phyloP scores from a whole-genome alignment of 1,140 invertebrate genomes.

The Laodelphax striatellus region DNA sequence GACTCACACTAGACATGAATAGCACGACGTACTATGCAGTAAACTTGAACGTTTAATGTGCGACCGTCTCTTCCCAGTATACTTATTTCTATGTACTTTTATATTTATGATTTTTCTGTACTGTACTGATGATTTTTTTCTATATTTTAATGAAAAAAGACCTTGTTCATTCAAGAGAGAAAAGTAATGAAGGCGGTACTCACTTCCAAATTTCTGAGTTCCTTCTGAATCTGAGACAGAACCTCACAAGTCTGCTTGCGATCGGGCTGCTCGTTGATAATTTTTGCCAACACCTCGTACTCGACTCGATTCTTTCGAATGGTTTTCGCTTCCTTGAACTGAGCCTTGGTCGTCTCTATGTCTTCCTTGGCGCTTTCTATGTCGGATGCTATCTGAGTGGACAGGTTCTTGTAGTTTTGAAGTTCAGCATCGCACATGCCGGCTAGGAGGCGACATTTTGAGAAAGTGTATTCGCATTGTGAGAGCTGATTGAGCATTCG shows the following conservation, averaged over 20 bases:
- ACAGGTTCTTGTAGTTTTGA: conserved; percentile 69
- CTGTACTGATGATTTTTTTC: too few relatives aligned
- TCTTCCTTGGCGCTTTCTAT: conserved; percentile 62
- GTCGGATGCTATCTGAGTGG: conserved; percentile 59
- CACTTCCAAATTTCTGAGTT: conserved; percentile 52
- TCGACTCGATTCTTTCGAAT: conserved; percentile 82
- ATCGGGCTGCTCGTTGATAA: conserved; percentile 83
- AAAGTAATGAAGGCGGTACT: conserved; percentile 7
- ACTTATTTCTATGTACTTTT: too few relatives aligned
- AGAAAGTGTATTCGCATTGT: conserved; percentile 79
- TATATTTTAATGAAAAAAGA: too few relatives aligned
- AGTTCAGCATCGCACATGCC: conserved; percentile 76
- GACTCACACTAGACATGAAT: too few relatives aligned
- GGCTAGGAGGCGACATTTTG: conserved; percentile 66
- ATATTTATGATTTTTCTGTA: too few relatives aligned
- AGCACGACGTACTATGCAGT: too few relatives aligned
- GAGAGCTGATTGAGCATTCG: conserved; percentile 68
- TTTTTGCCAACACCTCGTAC: conserved; percentile 83
- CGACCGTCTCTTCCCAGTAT: too few relatives aligned
- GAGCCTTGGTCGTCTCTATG: conserved; percentile 53
- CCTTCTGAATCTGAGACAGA: conserved; percentile 57
- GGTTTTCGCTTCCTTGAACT: conserved; percentile 67
- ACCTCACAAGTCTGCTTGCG: conserved; percentile 69
- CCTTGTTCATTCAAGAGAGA: neutral
- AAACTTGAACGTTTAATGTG: too few relatives aligned